Evolutionary conservation across 2,797 vertebrate species (phyloP).

Genomic region (Danio jaintianensis): DNA sequence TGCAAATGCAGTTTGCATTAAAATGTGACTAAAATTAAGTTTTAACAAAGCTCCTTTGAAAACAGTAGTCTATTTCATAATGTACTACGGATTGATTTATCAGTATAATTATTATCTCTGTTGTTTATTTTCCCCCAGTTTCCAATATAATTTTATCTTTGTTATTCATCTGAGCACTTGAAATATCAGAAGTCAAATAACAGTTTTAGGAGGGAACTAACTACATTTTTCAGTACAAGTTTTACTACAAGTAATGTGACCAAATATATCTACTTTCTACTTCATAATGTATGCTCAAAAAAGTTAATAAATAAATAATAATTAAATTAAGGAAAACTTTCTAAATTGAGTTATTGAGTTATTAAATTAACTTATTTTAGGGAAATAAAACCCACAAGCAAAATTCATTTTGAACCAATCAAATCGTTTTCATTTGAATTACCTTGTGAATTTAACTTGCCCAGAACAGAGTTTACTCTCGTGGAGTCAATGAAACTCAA

Average conservation of each 20-base stretch:
- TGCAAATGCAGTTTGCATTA: slow-evolving; percentile 33
- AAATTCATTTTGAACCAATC: no score
- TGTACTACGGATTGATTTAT: neutral
- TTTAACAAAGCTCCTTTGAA: slow-evolving; percentile 18
- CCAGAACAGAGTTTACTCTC: no score
- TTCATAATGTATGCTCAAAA: neutral
- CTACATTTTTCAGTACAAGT: neutral
- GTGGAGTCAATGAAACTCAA: no score
- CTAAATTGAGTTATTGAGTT: no score
- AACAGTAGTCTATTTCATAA: slow-evolving; percentile 17
- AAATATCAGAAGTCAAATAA: slow-evolving; percentile 1
- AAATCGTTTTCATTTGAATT: no score
- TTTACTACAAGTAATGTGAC: neutral
- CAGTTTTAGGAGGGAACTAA: neutral
- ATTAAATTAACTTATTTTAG: no score
- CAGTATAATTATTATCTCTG: slow-evolving; percentile 3
- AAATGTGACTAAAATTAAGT: slow-evolving; percentile 29
- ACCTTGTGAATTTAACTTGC: no score
- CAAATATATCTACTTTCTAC: neutral
- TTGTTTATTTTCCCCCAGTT: neutral
- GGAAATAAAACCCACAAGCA: no score
- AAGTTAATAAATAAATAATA: no score
- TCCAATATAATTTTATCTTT: slow-evolving; percentile 2
- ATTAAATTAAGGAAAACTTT: no score
- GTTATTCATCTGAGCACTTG: neutral